Conservation (phyloP, 1,140 invertebrate genomes). For the Drosophila seguyi region DNA sequence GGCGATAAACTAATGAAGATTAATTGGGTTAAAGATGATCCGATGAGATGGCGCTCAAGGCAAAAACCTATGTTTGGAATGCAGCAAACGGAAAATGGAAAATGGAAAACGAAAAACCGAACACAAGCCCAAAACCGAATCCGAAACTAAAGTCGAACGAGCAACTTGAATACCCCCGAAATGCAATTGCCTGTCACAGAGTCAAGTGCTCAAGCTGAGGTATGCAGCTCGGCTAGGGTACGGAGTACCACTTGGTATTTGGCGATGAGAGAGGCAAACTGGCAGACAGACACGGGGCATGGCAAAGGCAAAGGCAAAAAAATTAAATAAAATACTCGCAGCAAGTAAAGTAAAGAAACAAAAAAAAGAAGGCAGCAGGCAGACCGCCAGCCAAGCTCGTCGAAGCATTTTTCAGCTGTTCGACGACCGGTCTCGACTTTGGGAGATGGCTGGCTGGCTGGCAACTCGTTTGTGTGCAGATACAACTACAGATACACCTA, state of each 20-base stretch:
- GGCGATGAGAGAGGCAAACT: slow-evolving; percentile 46
- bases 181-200: slow-evolving; percentile 65
- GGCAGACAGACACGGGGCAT: slow-evolving; percentile 54
- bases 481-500: slow-evolving; percentile 11
- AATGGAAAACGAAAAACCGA: slow-evolving; percentile 17
- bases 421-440: slow-evolving; percentile 71
- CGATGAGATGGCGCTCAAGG: slow-evolving; percentile 32
- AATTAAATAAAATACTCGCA: slow-evolving; percentile 17
- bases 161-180: slow-evolving; percentile 39
- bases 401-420: slow-evolving; percentile 77
- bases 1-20: slow-evolving; percentile 73
- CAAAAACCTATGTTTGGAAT: slow-evolving; percentile 26
- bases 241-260: slow-evolving; percentile 42
- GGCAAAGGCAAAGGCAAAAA: slow-evolving; percentile 20
- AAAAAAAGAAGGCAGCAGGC: slow-evolving; percentile 37
- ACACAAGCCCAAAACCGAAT: slow-evolving; percentile 16
- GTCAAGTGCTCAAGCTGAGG: slow-evolving; percentile 58
- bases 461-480: slow-evolving; percentile 38
- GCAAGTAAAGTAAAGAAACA: slow-evolving; percentile 8
- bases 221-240: slow-evolving; percentile 51
- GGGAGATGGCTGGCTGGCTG: slow-evolving; percentile 31
- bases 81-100: slow-evolving; percentile 37
- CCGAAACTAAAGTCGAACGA: slow-evolving; percentile 27
- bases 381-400: slow-evolving; percentile 59
- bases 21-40: slow-evolving; percentile 69